A percentile compares a stretch with the other conserved stretches of the same genome.
phyloP scores from a whole-genome alignment of 2,797 vertebrate species.

The Mus minutoides region DNA sequence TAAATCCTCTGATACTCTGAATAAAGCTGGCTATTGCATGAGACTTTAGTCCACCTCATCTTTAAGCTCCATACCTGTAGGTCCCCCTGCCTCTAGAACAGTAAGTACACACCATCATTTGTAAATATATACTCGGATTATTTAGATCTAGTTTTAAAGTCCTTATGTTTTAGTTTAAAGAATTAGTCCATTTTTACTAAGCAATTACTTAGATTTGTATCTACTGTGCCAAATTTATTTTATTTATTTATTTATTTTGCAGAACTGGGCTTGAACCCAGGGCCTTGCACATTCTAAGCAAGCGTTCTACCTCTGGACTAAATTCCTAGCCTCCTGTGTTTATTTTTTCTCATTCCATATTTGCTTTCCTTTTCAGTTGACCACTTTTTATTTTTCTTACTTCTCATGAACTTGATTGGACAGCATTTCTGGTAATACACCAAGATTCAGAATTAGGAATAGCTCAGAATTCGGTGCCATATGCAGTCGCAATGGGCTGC shows the following conservation, averaged over 20 bases:
- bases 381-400: neutral
- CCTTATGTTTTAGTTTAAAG: neutral
- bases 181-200: neutral
- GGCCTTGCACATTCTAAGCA: neutral
- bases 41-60: neutral
- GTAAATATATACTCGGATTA: neutral
- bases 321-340: neutral
- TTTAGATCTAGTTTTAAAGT: slow-evolving; percentile 35
- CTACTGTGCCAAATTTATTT: neutral
- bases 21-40: neutral
- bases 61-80: neutral
- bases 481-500: slow-evolving; percentile 58
- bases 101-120: neutral
- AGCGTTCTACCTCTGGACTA: neutral
- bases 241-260: neutral
- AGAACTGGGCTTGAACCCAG: neutral
- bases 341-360: neutral
- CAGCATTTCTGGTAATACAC: slow-evolving; percentile 15
- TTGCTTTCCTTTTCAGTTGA: neutral
- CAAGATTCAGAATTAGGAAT: slow-evolving; percentile 9
- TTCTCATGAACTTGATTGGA: neutral
- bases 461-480: slow-evolving; percentile 25
- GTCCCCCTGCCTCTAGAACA: neutral
- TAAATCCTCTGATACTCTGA: neutral
- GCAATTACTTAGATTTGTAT: slow-evolving; percentile 18